Evolutionary conservation across 2,888 invertebrate species (phyloP), one percentile per base, ranked within the genome.

Genomic region (Nemotelus nigrinus): DNA sequence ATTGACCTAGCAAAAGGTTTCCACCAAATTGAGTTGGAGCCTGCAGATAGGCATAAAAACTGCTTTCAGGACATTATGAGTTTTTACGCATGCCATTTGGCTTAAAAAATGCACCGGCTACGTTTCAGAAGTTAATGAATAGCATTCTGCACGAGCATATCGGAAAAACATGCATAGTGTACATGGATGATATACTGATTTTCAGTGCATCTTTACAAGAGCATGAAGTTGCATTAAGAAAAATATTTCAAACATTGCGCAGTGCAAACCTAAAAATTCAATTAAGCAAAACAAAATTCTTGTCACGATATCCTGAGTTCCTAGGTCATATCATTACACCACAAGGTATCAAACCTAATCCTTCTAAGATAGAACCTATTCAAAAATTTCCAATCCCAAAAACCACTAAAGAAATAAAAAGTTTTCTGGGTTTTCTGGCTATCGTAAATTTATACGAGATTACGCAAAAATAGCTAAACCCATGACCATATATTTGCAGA

Each of bases 51-150:
- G 81, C 81, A 47, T 53, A 82, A 10, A 76, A 80, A 85, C 25
- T 10, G 68, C 25, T 68, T 25, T n/a, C 10, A 6, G 60, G 72
- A 47, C 77, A 84, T 78, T 84, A 81, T 76, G 82, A 85, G 81
- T 85, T 80, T 74, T 77, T 63, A 3, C 53, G 67, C 43, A 77
- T 87, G 7, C 25, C 25, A 25, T 25, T 25, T 1, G 25, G 25
- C 25, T 25, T 25, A 25, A 84, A 84, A 81, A 85, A 85, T 77
- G 85, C 86, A 0, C 87, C 87, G 0, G 65, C 72, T 7, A 72
- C 72, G 10, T 72, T 72, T 45, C 72, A 72, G 82, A 86, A 0
- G 39, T 8, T 72, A 60, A 72, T 72, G 72, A 77, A 75, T 45
- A 4, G 41, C 45, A 82, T 86, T 0, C 71, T 87, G 7, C 70